Evolutionary conservation across 2,113 vertebrate species (phyloP), one percentile per base, ranked within the genome.

Genomic region (Hiodon alosoides): DNA sequence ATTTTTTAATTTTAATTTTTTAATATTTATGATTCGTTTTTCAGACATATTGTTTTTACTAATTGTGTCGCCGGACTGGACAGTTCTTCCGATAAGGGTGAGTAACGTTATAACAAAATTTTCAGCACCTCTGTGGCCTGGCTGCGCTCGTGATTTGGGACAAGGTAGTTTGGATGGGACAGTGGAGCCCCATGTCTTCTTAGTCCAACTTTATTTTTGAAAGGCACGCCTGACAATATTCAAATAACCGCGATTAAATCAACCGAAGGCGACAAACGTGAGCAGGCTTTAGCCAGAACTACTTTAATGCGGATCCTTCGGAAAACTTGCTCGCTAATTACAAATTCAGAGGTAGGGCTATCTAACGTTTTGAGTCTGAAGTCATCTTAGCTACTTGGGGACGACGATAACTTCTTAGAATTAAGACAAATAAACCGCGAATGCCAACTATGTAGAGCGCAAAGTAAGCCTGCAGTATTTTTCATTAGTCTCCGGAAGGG

Each of bases 61-160:
- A 78, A 80, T 81, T 77, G 80, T 77, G 82, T 62, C 84, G 77
- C 86, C 79, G 82, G 85, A 88, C 82, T 84, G 87, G 85, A 82
- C 87, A 80, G 79, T 83, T 71, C 86, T 84, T 79, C 81, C 81
- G 78, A 79, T 73, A 79, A 85, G 81, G 86, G 90, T 91, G 79
- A 89, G 88, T 89, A 78, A 72, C 60, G 71, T 0, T 80, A 71
- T 71, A 9, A 59, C 55, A 6, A 13, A 46, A 4, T 16, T 3
- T 59, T 47, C 46, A 31, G 57, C 31, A 31, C 59, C 14, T 57
- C 2, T 5, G 71, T 48, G 14, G 54, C 69, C 31, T 58, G n/a
- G n/a, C 51, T 11, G n/a, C 48, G 50, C 51, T 16, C 31, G 72
- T 64, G 51, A 65, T 75, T 16, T 17, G 73, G 54, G 65, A 50